These are phyloP conservation scores for Halocaridina rubra DNA, from an alignment of 2,888 invertebrate species.

Conservation along the genomic window DNA sequence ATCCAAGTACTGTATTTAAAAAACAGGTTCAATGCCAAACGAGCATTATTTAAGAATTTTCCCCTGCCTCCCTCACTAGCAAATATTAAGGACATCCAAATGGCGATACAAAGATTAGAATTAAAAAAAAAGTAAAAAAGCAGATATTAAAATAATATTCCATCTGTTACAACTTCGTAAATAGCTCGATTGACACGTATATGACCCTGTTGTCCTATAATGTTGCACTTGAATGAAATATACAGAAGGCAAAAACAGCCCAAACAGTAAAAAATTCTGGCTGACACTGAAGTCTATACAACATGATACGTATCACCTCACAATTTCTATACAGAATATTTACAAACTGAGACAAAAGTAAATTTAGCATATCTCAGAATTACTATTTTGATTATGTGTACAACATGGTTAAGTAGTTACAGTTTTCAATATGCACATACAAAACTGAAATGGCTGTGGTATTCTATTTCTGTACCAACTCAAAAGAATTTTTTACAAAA, in stretches of 20 bases:
- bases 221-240: neutral
- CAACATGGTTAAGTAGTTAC: neutral
- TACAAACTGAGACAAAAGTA: neutral
- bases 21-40: too few relatives aligned
- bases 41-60: too few relatives aligned
- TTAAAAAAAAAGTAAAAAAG: too few relatives aligned
- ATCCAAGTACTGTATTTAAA: too few relatives aligned
- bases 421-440: neutral
- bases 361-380: neutral
- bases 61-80: too few relatives aligned
- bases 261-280: neutral
- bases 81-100: too few relatives aligned
- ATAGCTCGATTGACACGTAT: too few relatives aligned
- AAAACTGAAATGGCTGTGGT: neutral
- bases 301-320: too few relatives aligned
- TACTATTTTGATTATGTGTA: neutral
- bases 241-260: neutral
- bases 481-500: too few relatives aligned
- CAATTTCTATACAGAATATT: neutral
- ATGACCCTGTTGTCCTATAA: neutral
- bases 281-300: neutral
- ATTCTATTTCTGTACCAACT: neutral
- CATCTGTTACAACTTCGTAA: too few relatives aligned
- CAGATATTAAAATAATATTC: too few relatives aligned
- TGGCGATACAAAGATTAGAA: too few relatives aligned